phyloP scores from a whole-genome alignment of 2,797 vertebrate species.

The Ispidina picta region DNA sequence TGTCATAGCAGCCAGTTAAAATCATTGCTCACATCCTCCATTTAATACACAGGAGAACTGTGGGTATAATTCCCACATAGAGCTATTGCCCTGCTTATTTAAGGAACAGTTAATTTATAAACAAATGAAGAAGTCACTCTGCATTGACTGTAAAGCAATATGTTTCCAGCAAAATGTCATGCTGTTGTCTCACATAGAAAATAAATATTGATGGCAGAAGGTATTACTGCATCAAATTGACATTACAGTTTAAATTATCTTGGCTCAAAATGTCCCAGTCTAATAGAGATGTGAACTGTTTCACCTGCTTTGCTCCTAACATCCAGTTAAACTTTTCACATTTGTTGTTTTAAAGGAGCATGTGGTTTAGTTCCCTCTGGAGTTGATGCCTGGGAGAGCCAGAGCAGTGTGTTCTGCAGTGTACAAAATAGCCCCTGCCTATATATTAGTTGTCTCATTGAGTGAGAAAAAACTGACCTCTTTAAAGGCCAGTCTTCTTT shows the following conservation, averaged over 20 bases:
- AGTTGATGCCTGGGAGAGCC: neutral
- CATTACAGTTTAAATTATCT: neutral
- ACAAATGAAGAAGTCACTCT: constrained; percentile 60
- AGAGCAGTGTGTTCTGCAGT: neutral
- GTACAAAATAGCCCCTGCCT: neutral
- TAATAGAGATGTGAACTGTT: neutral
- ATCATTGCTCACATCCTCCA: constrained; percentile 61
- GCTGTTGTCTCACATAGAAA: constrained; percentile 14
- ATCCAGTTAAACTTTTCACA: neutral
- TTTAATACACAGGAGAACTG: constrained; percentile 71
- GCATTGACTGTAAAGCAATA: constrained; percentile 50
- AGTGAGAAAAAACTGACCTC: neutral
- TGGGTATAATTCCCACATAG: constrained; percentile 50
- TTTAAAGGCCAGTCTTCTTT: neutral
- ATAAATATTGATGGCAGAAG: constrained; percentile 16
- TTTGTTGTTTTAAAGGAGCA: neutral
- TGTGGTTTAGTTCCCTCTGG: neutral
- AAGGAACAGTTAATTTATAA: constrained; percentile 75
- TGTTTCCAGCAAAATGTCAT: constrained; percentile 50
- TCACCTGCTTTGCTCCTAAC: neutral
- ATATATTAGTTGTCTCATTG: neutral
- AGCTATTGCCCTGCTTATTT: constrained; percentile 64
- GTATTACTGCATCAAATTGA: neutral
- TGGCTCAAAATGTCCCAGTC: neutral
- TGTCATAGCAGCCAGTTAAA: constrained; percentile 74